Evolutionary conservation across 2,797 vertebrate species (phyloP), one percentile per base, ranked within the genome.

Genomic region (Eutrigla gurnardus): DNA sequence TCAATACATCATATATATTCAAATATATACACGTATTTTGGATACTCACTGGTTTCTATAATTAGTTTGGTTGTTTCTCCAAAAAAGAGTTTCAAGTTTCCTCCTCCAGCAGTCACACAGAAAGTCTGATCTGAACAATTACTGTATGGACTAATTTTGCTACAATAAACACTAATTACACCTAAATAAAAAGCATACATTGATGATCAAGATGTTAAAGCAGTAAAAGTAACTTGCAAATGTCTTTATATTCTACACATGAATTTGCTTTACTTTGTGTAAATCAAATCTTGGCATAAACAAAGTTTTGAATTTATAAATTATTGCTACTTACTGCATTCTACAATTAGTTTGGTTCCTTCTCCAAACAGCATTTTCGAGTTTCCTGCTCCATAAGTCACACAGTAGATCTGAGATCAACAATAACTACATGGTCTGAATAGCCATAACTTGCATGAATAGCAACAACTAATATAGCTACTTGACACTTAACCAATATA

Each of bases 91-190:
- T 76, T 90, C 3, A 2, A 6, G 17, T 67, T 74, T 82, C 52
- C 84, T 66, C 10, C 35, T 49, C 64, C 68, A 47, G 54, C 4
- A 74, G 75, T 83, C 86, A 86, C 90, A 93, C 88, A 74, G 67
- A 74, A 13, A 7, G 39, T 67, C 43, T 36, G 33, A 33, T 35
- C 33, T 62, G 9, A 54, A 46, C 76, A 70, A 65, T 50, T 65
- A 81, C 74, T 43, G 12, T 6, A 32, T 2, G 11, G 0, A 10
- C 32, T 12, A 5, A 2, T n/a, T 36, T 10, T 11, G n/a, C 39
- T 10, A 18, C 13, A 47, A 2, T 3, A 2, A 0, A 33, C 12
- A 39, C 9, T 12, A 6, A n/a, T 36, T 33, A n/a, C 10, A 37
- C n/a, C 11, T 40, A 46, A 46, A 6, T 40, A 6, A 42, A 12